phyloP scores from a whole-genome alignment of 2,113 vertebrate species.

The Synodontis membranacea region DNA sequence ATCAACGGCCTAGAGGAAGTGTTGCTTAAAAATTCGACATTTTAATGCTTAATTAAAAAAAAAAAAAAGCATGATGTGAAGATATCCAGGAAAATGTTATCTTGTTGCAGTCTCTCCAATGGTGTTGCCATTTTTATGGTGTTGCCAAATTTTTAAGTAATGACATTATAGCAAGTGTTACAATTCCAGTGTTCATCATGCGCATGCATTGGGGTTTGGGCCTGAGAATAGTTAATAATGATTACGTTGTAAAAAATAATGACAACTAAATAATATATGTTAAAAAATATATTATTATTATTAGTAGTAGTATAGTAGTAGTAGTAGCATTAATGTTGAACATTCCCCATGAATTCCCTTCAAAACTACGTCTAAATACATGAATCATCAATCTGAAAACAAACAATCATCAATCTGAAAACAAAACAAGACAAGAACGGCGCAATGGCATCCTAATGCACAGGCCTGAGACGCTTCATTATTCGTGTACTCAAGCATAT shows the following conservation, averaged over 20 bases:
- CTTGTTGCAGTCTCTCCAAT: no score
- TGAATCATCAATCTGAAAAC: neutral
- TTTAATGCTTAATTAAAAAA: neutral
- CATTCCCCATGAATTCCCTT: neutral
- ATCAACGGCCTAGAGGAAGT: neutral
- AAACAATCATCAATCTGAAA: neutral
- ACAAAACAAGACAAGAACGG: neutral
- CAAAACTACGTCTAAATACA: slow-evolving; percentile 16
- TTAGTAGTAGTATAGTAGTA: no score
- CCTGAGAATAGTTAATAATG: neutral
- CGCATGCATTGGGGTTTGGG: neutral
- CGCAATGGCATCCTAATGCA: neutral
- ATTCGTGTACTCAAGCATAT: slow-evolving; percentile 37
- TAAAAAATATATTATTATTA: neutral
- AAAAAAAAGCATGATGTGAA: neutral
- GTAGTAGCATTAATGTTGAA: neutral
- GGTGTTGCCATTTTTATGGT: neutral
- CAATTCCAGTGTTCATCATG: neutral
- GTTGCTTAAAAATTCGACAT: neutral
- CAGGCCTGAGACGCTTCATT: slow-evolving; percentile 42
- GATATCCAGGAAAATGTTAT: neutral
- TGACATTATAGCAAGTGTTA: neutral
- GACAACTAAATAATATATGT: neutral
- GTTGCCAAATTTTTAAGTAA: no score
- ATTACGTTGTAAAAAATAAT: neutral